Conservation (phyloP, 92 coral and sea anemone genomes). For the Heliopora coerulea region DNA sequence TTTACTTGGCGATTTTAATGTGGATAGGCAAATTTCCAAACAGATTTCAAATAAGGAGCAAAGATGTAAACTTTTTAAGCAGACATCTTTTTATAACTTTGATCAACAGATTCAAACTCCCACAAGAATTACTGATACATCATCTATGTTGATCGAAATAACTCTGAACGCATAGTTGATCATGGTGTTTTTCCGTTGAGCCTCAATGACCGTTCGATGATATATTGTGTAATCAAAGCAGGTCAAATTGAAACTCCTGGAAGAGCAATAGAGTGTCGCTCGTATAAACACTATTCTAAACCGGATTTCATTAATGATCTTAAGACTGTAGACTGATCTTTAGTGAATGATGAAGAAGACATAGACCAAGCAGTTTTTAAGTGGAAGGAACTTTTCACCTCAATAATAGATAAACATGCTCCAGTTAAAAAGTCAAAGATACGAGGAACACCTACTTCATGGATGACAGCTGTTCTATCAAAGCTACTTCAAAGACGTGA, state of each 20-base stretch:
- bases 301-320: constrained; percentile 39
- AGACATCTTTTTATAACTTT: too few relatives aligned
- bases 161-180: constrained; percentile 28
- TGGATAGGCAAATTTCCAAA: too few relatives aligned
- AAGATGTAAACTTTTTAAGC: too few relatives aligned
- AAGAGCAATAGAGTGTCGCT: constrained; percentile 49
- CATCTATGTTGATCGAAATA: constrained; percentile 32
- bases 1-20: too few relatives aligned
- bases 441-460: constrained; percentile 21
- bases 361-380: constrained; percentile 34
- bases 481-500: constrained; percentile 37
- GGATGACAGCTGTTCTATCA: constrained; percentile 39
- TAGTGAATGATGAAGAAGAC: constrained; percentile 23
- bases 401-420: constrained; percentile 28
- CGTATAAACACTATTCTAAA: constrained; percentile 48
- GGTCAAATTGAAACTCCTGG: constrained; percentile 46
- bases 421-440: constrained; percentile 23
- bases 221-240: constrained; percentile 51
- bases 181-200: constrained; percentile 35
- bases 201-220: constrained; percentile 47
- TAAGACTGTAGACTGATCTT: constrained; percentile 45
- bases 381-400: constrained; percentile 25
- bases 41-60: too few relatives aligned
- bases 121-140: too few relatives aligned
- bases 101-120: too few relatives aligned